Evolutionary conservation across 2,888 invertebrate species (phyloP).

Genomic region (Xestia rhomboidea): DNA sequence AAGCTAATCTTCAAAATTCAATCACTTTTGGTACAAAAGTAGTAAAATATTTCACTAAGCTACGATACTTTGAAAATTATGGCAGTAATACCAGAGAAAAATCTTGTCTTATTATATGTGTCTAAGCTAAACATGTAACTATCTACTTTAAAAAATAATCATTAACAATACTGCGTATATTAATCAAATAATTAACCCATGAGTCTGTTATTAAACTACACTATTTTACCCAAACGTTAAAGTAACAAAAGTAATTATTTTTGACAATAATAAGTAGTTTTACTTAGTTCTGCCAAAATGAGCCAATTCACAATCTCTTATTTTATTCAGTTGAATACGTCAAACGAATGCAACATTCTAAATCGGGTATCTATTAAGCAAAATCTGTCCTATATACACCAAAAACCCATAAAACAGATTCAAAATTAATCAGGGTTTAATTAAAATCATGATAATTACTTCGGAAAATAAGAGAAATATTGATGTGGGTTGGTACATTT

Average conservation of each 20-base stretch:
- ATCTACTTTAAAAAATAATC: constrained; percentile 5
- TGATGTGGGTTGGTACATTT: background rate
- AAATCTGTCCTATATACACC: background rate
- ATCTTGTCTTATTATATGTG: background rate
- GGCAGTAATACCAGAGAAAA: constrained; percentile 33
- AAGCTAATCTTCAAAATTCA: constrained; percentile 20
- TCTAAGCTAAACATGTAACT: constrained; percentile 23
- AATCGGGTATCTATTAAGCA: background rate
- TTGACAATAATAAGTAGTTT: background rate
- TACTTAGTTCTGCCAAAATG: background rate
- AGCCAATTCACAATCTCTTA: background rate
- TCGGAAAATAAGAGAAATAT: background rate
- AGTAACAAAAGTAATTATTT: background rate
- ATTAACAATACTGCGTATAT: background rate
- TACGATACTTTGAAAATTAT: constrained; percentile 17
- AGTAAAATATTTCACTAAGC: constrained; percentile 28
- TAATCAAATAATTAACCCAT: background rate
- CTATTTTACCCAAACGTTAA: background rate
- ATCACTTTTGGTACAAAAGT: constrained; percentile 39
- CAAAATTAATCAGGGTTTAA: background rate
- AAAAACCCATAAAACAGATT: background rate
- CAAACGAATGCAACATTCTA: background rate
- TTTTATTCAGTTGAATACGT: background rate
- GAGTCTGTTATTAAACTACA: background rate
- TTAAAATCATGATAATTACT: background rate